A percentile compares a stretch with the other conserved stretches of the same genome.
These are phyloP conservation scores for Drosophila antonietae DNA, from an alignment of 2,888 invertebrate species.

Conservation along the genomic window DNA sequence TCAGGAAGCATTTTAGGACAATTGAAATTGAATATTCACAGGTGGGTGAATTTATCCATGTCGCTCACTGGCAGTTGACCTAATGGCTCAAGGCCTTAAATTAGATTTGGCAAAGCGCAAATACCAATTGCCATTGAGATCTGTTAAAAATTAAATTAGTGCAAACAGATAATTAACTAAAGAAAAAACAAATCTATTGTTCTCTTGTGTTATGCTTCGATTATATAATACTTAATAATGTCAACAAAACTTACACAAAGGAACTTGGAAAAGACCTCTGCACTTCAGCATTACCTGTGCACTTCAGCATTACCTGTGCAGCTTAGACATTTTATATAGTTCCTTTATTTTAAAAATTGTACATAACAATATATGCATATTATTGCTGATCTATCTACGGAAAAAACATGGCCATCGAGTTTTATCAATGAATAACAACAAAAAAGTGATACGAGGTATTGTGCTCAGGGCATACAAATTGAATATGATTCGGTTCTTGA, in stretches of 20 bases:
- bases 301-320: conserved; percentile 6
- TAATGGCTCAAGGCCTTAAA: conserved; percentile 13
- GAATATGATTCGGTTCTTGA: conserved; percentile 8
- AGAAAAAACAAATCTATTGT: conserved; percentile 53
- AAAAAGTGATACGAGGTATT: conserved; percentile 3
- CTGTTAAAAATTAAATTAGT: background rate
- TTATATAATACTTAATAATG: conserved; percentile 58
- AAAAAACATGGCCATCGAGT: conserved; percentile 58
- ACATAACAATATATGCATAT: conserved; percentile 17
- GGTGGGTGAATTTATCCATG: conserved; percentile 63
- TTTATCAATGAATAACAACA: conserved; percentile 66
- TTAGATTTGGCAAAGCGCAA: conserved; percentile 3
- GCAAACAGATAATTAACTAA: conserved; percentile 18
- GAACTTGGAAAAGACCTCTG: conserved; percentile 22
- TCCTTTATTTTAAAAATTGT: conserved; percentile 1
- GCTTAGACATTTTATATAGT: conserved; percentile 8
- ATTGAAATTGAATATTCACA: conserved; percentile 62
- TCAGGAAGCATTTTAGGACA: conserved; percentile 28
- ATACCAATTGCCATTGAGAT: conserved; percentile 12
- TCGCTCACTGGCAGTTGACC: conserved; percentile 5
- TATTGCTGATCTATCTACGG: conserved; percentile 10
- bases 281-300: conserved; percentile 9
- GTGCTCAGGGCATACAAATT: conserved; percentile 9
- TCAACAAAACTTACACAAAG: conserved; percentile 43
- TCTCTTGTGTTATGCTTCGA: conserved; percentile 44